Base-by-base conservation (phyloP, 2,797 vertebrate species). In the Chelon labrosus region DNA sequence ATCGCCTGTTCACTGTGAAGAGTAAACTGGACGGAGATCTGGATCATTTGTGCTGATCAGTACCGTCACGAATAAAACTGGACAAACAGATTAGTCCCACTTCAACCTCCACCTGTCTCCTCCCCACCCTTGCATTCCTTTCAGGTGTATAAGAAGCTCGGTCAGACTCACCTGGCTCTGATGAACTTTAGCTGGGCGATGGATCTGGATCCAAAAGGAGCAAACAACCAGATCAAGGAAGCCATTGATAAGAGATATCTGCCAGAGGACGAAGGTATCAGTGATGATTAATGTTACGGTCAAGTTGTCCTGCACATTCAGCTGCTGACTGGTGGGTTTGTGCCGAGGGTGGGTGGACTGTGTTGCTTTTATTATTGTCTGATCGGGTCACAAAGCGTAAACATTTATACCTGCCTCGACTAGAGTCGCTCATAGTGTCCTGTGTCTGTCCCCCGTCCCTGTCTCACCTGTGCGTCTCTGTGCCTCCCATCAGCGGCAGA, bases 131-230 rank as follows among this genome's bases (percentile, higher is more conserved):
- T 31, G 4, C 31, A 31, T 31, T 31, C 7, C 31, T 31, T 31
- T 7, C 77, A 99, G 98, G 98, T 99, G 79, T 99, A 98, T 94
- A 99, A 99, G 93, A 99, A 99, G 81, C 93, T 99, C 87, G 98
- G 98, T 55, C 98, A 98, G 73, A 99, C 97, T 11, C 98, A 99
- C 74, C 87, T 99, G 87, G 98, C 98, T 63, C 93, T 99, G 41
- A 99, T 99, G 98, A 99, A 99, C 92, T 99, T 99, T 93, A 98
- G 97, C 19, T 99, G 98, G 98, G 98, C 98, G 0, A 99, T 99
- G 98, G 98, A 99, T 82, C 93, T 99, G 87, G 98, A 99, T 79
- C 98, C 98, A 65, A 99, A 99, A 95, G 98, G 98, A 91, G 98
- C 97, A 73, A 99, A 99, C 89, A 99, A 99, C 92, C 98, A 99